Evolutionary conservation across 2,888 invertebrate species (phyloP).

Genomic region (Sinopyrophorus schimmeli): DNA sequence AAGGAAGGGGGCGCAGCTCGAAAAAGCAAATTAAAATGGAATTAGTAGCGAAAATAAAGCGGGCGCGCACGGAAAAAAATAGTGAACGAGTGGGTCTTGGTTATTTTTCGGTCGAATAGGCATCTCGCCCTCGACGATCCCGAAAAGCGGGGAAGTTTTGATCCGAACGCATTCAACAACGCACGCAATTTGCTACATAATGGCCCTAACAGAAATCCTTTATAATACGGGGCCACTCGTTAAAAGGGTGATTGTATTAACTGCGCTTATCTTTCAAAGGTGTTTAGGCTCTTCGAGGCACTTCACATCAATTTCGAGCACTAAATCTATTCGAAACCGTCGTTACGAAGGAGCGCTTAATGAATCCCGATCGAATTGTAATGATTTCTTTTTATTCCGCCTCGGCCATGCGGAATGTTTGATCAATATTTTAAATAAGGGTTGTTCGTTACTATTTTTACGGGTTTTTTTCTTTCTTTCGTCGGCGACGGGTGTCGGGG

Average conservation of each 20-base stretch:
- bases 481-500: too few species aligned
- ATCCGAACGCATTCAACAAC: conserved; percentile 49
- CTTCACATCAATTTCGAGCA: conserved; percentile 42
- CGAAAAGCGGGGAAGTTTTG: conserved; percentile 36
- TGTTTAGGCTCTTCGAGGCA: conserved; percentile 48
- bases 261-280: conserved; percentile 47
- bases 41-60: too few species aligned
- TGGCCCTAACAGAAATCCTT: conserved; percentile 51
- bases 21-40: too few species aligned
- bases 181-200: conserved; percentile 53
- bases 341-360: conserved; percentile 29
- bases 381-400: conserved; percentile 40
- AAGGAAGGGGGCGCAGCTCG: too few species aligned
- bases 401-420: conserved; percentile 37
- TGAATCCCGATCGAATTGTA: conserved; percentile 38
- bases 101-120: conserved; percentile 45
- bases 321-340: conserved; percentile 38
- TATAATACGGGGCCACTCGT: conserved; percentile 40
- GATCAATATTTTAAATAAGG: conserved; percentile 35
- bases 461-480: conserved; percentile 6
- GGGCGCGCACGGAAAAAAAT: too few species aligned
- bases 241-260: conserved; percentile 53
- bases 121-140: conserved; percentile 41
- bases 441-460: conserved; percentile 18
- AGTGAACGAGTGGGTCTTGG: conserved; percentile 37